Evolutionary conservation across 1,140 invertebrate genomes (phyloP), one percentile per base, ranked within the genome.

Genomic region (Babylonia areolata): DNA sequence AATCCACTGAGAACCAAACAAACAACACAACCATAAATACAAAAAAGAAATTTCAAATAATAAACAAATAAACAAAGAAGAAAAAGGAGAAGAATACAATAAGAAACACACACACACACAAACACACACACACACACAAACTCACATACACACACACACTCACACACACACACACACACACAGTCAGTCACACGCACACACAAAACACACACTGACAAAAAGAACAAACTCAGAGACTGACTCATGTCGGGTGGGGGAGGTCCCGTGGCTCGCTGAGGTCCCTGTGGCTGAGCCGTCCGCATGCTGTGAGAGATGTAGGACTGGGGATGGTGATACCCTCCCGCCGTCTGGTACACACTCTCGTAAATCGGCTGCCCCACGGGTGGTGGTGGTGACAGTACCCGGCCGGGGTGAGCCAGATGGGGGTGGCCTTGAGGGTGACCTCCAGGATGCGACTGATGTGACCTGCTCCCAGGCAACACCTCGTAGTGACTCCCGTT

Each of bases 291-390:
- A 35, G 85, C 87, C 0, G 91, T 91, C 12, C 91, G 75, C 2
- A 88, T 90, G 40, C 92, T 91, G 82, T 91, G 90, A 12, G 91
- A 88, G 15, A 93, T 84, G 58, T 91, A 93, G 1, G 89, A 87
- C 78, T 88, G 87, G 58, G 86, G 58, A 2, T 23, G 58, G 39
- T 88, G 88, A 40, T 84, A 84, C 12, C 81, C 75, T 28, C 75
- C 75, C 0, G 42, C n/a, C 0, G 42, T n/a, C 64, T 37, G 35
- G 89, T 89, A 79, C 40, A 82, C 77, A 54, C 78, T 85, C 46
- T 89, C 89, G 69, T 89, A 90, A 51, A 85, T 85, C 58, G 58
- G 58, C 58, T 64, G 58, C 17, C 58, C 58, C 20, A 88, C 88
- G 15, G 86, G 87, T 3, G 89, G 90, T 1, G 90, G 81, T 0